These are phyloP conservation scores for Fragum sueziense DNA, from an alignment of 2,888 invertebrate genomes.

Conservation along the genomic window DNA sequence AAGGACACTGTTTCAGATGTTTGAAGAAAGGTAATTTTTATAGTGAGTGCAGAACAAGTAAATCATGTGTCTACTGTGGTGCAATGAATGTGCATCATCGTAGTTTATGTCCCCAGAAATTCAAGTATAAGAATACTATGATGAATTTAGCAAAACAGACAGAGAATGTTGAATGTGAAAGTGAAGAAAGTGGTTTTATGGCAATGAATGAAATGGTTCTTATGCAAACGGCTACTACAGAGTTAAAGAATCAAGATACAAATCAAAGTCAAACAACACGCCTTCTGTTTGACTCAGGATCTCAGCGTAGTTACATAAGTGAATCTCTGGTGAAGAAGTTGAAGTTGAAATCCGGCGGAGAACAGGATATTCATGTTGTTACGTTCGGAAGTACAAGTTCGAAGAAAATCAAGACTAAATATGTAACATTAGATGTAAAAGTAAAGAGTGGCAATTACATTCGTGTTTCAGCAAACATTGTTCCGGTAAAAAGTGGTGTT, in stretches of 20 bases:
- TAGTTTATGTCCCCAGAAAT: constrained; percentile 29
- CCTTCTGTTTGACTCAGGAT: constrained; percentile 29
- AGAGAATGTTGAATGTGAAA: background rate
- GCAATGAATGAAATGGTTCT: constrained; percentile 29
- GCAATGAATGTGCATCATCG: constrained; percentile 28
- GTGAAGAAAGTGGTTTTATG: constrained; percentile 34
- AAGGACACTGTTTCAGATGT: constrained; percentile 34
- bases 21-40: constrained; percentile 19
- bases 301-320: constrained; percentile 31
- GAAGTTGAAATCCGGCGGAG: background rate
- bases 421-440: background rate
- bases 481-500: constrained; percentile 21
- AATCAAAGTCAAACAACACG: background rate
- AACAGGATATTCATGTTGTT: constrained; percentile 15
- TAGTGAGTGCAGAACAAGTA: constrained; percentile 24
- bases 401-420: constrained; percentile 1
- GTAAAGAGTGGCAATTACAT: constrained; percentile 6
- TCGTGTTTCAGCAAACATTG: constrained; percentile 25
- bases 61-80: constrained; percentile 34
- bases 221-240: too few species aligned
- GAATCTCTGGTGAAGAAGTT: constrained; percentile 8
- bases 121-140: constrained; percentile 1
- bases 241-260: constrained; percentile 18
- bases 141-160: too few species aligned
- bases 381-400: constrained; percentile 20